Conservation (phyloP, 2,113 vertebrate species). For the Typhlomys cinereus region DNA sequence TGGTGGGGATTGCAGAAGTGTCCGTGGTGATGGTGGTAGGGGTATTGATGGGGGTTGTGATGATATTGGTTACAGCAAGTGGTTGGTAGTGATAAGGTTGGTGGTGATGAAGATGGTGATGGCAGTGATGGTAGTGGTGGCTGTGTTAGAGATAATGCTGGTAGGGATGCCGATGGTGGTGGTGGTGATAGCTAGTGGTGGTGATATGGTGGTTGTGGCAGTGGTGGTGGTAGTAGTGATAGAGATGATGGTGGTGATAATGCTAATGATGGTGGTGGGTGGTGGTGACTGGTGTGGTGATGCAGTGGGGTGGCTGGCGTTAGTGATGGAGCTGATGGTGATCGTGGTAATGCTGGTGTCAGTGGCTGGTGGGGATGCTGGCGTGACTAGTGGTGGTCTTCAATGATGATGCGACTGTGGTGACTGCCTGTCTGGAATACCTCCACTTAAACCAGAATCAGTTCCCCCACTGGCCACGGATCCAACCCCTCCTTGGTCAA, state of each 20-base stretch:
- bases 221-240: accelerated
- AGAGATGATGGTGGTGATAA: accelerated
- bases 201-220: accelerated
- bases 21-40: not conserved
- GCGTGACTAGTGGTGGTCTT: no score
- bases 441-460: not conserved
- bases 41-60: not conserved
- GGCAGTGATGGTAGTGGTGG: not conserved
- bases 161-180: accelerated
- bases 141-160: no score
- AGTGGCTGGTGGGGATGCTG: not conserved
- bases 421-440: not conserved
- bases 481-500: not conserved
- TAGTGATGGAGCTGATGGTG: accelerated
- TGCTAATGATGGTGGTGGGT: not conserved
- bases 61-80: no score
- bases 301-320: no score
- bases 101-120: not conserved
- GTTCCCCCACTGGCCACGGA: not conserved
- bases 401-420: accelerated
- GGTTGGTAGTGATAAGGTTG: not conserved
- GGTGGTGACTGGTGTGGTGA: no score
- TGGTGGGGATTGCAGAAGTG: no score
- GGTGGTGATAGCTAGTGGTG: accelerated
- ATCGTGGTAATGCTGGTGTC: not conserved